Evolutionary conservation across 2,797 vertebrate species (phyloP).

Genomic region (Antrozous pallidus): DNA sequence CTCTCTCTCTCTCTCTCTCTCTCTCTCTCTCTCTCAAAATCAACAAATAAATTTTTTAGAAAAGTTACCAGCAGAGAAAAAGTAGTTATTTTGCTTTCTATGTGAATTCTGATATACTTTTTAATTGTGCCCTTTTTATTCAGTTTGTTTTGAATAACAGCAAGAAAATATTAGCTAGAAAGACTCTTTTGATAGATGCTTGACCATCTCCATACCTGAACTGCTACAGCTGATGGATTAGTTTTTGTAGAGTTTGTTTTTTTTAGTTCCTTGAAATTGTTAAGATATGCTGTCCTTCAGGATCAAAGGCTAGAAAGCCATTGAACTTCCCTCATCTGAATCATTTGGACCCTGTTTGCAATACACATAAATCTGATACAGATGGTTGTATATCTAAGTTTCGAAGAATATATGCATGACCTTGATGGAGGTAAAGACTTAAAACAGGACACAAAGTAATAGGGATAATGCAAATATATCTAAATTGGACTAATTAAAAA

Average conservation of each 20-base stretch:
- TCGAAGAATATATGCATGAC: background rate
- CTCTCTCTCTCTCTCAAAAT: background rate
- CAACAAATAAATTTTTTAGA: background rate
- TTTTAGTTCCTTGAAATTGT: background rate
- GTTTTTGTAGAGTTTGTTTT: background rate
- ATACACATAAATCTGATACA: background rate
- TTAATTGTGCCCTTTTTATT: background rate
- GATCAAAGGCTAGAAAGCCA: background rate
- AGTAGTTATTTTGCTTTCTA: background rate
- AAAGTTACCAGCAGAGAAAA: background rate
- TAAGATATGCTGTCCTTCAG: background rate
- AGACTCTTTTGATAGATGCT: background rate
- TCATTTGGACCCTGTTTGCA: background rate
- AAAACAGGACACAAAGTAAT: slow-evolving; percentile 1
- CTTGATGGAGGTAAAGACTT: background rate
- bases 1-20: background rate
- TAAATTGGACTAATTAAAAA: background rate
- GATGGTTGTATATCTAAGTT: background rate
- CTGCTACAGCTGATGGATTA: background rate
- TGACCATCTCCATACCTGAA: background rate
- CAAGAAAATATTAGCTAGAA: background rate
- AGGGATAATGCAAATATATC: slow-evolving; percentile 1
- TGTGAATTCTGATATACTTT: background rate
- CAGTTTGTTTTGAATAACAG: background rate
- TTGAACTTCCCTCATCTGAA: background rate